These are phyloP conservation scores for Drosophila burlai DNA, from an alignment of 1,140 invertebrate species.

Conservation along the genomic window DNA sequence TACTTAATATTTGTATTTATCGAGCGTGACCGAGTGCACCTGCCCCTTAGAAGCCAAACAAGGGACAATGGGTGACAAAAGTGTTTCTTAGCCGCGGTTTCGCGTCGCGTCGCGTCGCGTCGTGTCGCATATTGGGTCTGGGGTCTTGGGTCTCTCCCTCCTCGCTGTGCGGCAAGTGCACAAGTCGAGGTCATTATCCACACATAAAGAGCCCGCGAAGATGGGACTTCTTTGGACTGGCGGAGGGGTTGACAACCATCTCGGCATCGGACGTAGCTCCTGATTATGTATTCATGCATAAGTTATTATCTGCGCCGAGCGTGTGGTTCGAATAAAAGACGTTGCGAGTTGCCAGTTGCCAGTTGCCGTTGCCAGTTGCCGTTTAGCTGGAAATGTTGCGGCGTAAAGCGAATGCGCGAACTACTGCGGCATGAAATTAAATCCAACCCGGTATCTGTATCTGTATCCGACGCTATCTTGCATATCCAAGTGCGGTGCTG, in stretches of 20 bases:
- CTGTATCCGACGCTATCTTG: constrained; percentile 65
- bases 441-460: constrained; percentile 71
- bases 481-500: constrained; percentile 76
- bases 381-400: constrained; percentile 81
- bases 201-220: constrained; percentile 22
- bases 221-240: constrained; percentile 14
- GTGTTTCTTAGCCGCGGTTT: constrained; percentile 7
- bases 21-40: constrained; percentile 71
- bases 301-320: constrained; percentile 61
- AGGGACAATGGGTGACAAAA: constrained; percentile 62
- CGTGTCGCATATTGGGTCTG: neutral
- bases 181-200: constrained; percentile 62
- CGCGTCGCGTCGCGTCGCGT: neutral
- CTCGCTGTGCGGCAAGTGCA: constrained; percentile 39
- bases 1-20: constrained; percentile 73
- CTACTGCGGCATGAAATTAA: constrained; percentile 85
- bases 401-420: constrained; percentile 78
- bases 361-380: constrained; percentile 27
- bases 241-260: constrained; percentile 66
- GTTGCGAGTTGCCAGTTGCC: constrained; percentile 26
- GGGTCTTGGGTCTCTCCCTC: neutral
- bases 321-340: constrained; percentile 68
- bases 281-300: constrained; percentile 82
- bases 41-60: constrained; percentile 27
- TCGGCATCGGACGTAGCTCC: constrained; percentile 54